Conservation (phyloP, 2,113 vertebrate genomes). For the Oxygymnocypris stewartii region DNA sequence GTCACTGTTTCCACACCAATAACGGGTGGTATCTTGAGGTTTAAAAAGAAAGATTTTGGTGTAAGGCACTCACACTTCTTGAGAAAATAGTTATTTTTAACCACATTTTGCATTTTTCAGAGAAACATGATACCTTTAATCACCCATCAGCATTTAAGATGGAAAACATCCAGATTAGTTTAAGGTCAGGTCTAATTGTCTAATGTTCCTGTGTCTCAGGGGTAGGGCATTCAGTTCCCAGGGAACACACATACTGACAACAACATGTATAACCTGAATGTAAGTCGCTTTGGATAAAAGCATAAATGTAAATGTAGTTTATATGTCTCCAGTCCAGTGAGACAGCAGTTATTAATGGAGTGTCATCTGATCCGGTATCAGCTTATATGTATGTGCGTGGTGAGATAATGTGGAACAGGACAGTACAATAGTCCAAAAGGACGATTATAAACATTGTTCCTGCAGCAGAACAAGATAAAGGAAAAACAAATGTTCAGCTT, state of each 20-base stretch:
- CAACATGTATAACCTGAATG: too few species aligned
- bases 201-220: too few species aligned
- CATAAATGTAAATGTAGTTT: background rate
- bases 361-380: background rate
- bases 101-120: background rate
- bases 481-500: conserved; percentile 34
- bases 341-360: background rate
- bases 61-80: background rate
- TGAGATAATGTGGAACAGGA: background rate
- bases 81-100: background rate
- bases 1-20: background rate
- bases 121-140: background rate
- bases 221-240: too few species aligned
- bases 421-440: conserved; percentile 47
- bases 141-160: background rate
- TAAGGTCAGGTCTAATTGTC: background rate
- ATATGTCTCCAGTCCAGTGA: background rate
- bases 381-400: background rate
- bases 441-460: conserved; percentile 44
- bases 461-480: conserved; percentile 45
- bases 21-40: background rate
- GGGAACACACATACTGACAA: too few species aligned
- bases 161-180: background rate
- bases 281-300: too few species aligned
- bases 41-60: background rate